Evolutionary conservation across 1,140 invertebrate genomes (phyloP), one percentile per base, ranked within the genome.

Genomic region (Cecropterus lyciades): DNA sequence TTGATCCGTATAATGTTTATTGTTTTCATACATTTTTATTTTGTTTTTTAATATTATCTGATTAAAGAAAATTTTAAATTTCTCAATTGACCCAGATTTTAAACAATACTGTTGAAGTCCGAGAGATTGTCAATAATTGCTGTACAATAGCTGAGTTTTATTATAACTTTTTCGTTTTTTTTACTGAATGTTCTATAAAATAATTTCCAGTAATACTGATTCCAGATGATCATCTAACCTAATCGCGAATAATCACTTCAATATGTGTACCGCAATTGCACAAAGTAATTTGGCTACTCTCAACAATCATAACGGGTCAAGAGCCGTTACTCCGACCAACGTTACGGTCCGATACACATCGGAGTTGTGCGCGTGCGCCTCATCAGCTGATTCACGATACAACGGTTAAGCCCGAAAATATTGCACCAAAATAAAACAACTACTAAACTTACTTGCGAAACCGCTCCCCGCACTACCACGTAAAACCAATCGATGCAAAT

Each of bases 341-440:
- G 77, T 80, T 67, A 75, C 77, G 77, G 72, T 75, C 72, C 69
- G 67, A 46, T 63, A 67, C 56, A 15, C 60, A 80, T 70, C 66
- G 52, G 60, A 76, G 53, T 27, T 67, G 63, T 67, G 67, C 48
- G 72, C 75, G 67, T 72, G 67, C 75, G 75, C 67, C 72, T 59
- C 69, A 68, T 56, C 69, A 67, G 60, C 60, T 63, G 60, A 63
- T 65, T n/a, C n/a, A n/a, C n/a, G n/a, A 51, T 48, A 9, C 52
- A 55, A 73, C 51, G 67, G 57, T 72, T 60, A 15, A 73, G 74
- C 13, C 17, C 10, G 14, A 10, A 37, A 56, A 45, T 15, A 20
- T 1, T 8, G 14, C 33, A 37, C 9, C n/a, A 33, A 40, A 16
- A 53, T 20, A 49, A 0, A 13, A 49, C 17, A 49, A 8, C 43